phyloP scores from a whole-genome alignment of 2,888 invertebrate genomes.

The Helicoverpa assulta region DNA sequence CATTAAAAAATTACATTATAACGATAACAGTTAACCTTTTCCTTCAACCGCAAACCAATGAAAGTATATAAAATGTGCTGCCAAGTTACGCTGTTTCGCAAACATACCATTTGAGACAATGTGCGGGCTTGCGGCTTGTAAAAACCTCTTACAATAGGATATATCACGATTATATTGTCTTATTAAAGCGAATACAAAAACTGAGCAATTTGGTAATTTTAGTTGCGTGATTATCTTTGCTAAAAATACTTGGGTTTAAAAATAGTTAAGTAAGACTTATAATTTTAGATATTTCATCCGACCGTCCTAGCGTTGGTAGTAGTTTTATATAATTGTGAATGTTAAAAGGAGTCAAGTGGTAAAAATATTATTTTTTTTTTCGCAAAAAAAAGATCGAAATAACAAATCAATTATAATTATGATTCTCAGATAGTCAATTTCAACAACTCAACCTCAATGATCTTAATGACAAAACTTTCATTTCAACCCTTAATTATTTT shows the following conservation, averaged over 20 bases:
- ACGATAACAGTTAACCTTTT: not conserved
- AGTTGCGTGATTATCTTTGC: conserved; percentile 18
- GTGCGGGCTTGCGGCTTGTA: conserved; percentile 16
- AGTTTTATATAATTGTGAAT: too few relatives aligned
- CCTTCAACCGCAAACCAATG: not conserved
- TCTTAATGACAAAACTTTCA: too few relatives aligned
- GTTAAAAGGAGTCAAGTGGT: too few relatives aligned
- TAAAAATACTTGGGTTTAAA: conserved; percentile 5
- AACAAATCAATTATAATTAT: too few relatives aligned
- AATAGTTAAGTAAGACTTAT: not conserved
- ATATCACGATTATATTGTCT: conserved; percentile 59
- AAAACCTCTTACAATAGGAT: conserved; percentile 57
- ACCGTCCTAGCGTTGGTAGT: too few relatives aligned
- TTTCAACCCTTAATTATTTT: too few relatives aligned
- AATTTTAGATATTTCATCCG: too few relatives aligned
- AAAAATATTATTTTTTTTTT: too few relatives aligned
- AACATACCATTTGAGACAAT: conserved; percentile 33
- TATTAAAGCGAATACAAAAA: conserved; percentile 57
- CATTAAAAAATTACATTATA: too few relatives aligned
- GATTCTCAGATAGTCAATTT: too few relatives aligned
- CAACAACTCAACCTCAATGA: too few relatives aligned
- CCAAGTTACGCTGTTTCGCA: conserved; percentile 36
- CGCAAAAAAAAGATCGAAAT: too few relatives aligned
- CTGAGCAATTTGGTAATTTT: conserved; percentile 23
- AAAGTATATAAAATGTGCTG: conserved; percentile 9